phyloP scores from a whole-genome alignment of 1,140 invertebrate genomes.

The Diorhabda sublineata region DNA sequence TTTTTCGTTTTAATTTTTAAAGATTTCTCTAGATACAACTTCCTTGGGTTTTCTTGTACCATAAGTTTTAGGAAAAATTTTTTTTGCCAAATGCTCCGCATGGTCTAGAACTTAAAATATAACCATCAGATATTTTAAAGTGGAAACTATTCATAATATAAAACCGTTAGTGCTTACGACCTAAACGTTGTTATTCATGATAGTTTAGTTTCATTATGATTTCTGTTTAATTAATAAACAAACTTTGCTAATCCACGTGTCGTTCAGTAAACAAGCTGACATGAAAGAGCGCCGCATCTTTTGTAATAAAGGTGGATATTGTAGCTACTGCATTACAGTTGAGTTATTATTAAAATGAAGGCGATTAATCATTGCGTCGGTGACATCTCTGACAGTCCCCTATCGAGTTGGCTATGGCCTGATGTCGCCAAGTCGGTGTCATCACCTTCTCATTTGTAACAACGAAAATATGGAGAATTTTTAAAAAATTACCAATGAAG shows the following conservation, averaged over 20 bases:
- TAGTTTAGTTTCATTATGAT: neutral
- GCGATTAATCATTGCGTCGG: conserved; percentile 31
- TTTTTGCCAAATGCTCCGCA: no score
- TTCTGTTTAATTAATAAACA: conserved; percentile 28
- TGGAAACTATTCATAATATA: no score
- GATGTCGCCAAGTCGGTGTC: conserved; percentile 32
- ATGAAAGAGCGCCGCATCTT: conserved; percentile 23
- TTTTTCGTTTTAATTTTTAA: no score
- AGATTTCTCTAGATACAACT: no score
- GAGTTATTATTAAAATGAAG: conserved; percentile 35
- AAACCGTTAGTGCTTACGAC: no score
- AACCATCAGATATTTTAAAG: no score
- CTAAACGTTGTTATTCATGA: no score
- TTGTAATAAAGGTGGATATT: conserved; percentile 34
- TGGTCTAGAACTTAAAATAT: no score
- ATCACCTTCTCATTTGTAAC: conserved; percentile 30
- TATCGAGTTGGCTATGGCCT: conserved; percentile 25
- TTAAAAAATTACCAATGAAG: neutral
- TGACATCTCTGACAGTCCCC: conserved; percentile 35
- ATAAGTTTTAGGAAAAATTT: no score
- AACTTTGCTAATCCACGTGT: conserved; percentile 29
- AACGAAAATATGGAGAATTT: conserved; percentile 20
- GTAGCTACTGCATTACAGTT: conserved; percentile 34
- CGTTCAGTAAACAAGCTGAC: conserved; percentile 25
- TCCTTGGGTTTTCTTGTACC: no score